Conservation (phyloP, 2,888 invertebrate genomes). For the Diogma glabrata region DNA sequence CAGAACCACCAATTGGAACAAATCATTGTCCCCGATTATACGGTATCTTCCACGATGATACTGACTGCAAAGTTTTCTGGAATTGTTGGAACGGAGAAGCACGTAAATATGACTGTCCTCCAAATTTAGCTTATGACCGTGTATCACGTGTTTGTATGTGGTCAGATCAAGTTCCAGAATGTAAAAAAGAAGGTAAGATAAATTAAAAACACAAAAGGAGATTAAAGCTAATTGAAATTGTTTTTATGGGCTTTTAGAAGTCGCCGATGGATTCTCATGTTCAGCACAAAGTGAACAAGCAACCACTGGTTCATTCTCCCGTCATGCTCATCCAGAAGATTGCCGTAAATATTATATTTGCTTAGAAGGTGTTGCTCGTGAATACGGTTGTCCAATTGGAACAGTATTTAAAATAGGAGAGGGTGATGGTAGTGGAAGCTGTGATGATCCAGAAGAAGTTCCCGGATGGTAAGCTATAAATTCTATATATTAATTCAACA, state of each 20-base stretch:
- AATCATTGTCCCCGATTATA: constrained; percentile 78
- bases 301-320: constrained; percentile 79
- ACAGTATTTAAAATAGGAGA: constrained; percentile 93
- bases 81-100: constrained; percentile 95
- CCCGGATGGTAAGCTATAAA: constrained; percentile 77
- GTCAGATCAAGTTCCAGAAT: constrained; percentile 91
- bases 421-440: constrained; percentile 81
- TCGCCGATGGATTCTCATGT: constrained; percentile 80
- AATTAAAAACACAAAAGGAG: too few relatives aligned
- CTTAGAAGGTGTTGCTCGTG: constrained; percentile 77
- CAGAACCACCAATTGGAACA: constrained; percentile 74
- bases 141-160: constrained; percentile 92
- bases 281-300: constrained; percentile 72
- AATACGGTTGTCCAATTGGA: constrained; percentile 92
- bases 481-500: constrained; percentile 17
- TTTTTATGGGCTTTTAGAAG: constrained; percentile 67
- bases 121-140: constrained; percentile 87
- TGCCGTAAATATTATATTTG: constrained; percentile 95
- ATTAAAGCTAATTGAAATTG: neutral
- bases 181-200: constrained; percentile 70
- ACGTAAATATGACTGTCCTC: constrained; percentile 87
- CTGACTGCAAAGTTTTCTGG: constrained; percentile 89
- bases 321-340: constrained; percentile 89
- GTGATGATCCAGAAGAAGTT: constrained; percentile 91
- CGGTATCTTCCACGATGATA: constrained; percentile 83